phyloP scores from a whole-genome alignment of 2,797 vertebrate genomes.

The Odontamblyopus rebecca region DNA sequence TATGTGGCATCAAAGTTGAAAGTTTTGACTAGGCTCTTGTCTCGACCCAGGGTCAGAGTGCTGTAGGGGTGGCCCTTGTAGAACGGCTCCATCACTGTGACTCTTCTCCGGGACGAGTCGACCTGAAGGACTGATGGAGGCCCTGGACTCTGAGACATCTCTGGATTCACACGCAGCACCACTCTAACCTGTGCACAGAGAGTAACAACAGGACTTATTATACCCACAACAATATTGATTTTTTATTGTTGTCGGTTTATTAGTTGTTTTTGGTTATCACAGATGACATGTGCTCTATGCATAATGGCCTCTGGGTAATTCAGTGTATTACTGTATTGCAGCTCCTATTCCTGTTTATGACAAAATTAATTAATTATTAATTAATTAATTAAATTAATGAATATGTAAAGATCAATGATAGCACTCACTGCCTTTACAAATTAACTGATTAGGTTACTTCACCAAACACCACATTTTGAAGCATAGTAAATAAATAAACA shows the following conservation, averaged over 20 bases:
- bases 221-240: not conserved
- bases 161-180: slow-evolving; percentile 88
- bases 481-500: too few relatives aligned
- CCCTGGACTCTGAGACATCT: slow-evolving; percentile 71
- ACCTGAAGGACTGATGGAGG: slow-evolving; percentile 88
- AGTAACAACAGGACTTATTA: not conserved
- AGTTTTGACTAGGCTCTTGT: slow-evolving; percentile 85
- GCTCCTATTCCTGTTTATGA: too few relatives aligned
- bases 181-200: slow-evolving; percentile 86
- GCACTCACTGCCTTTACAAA: too few relatives aligned
- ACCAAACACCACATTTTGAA: too few relatives aligned
- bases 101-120: slow-evolving; percentile 89
- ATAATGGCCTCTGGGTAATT: too few relatives aligned
- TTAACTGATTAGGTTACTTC: too few relatives aligned
- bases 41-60: slow-evolving; percentile 78
- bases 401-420: too few relatives aligned
- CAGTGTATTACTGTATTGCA: too few relatives aligned
- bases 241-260: not conserved
- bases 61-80: slow-evolving; percentile 74
- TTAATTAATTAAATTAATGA: too few relatives aligned
- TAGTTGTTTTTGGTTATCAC: too few relatives aligned
- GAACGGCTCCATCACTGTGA: slow-evolving; percentile 85
- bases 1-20: slow-evolving; percentile 92
- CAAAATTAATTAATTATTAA: too few relatives aligned
- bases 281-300: too few relatives aligned